Base-by-base conservation (phyloP, 2,113 vertebrate species). In the Xiphophorus couchianus region DNA sequence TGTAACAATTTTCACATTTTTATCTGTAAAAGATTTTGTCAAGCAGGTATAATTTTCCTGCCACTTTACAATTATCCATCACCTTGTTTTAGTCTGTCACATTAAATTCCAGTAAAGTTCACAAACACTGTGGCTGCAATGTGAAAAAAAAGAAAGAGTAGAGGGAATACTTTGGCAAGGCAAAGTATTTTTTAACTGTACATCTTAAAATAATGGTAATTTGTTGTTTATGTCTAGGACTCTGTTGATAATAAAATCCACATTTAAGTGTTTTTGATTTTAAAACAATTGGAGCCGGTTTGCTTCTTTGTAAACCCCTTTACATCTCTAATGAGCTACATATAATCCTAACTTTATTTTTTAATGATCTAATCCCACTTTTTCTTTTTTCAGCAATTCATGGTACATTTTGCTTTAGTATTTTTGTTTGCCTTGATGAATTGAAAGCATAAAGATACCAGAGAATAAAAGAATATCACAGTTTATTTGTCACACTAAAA, bases 401-500 rank as follows among this genome's bases (percentile, higher is more conserved):
- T 63, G 39, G 48, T 22, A 51, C 19, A 19, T 51, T 51, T 51
- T 51, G 19, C 6, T 48, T 29, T 17, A 15, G 29, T 27, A 67
- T 28, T n/a, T 51, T 68, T 22, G 31, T 69, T 19, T 11, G 7
- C 3, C 30, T 17, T 66, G 22, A 37, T n/a, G 22, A 11, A 60
- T 42, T 10, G 67, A 42, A 10, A 73, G 27, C 22, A 44, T 10
- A 13, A 9, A 68, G 10, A 5, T 66, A 67, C 1, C 35, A 86
- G 3, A 74, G 2, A 70, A 69, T 81, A 80, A 66, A 84, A 90
- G 64, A 89, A 87, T 86, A 83, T 19, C 25, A 63, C 37, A 8
- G 22, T 90, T 90, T 90, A 89, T 86, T 90, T 14, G 67, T 54
- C 65, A 85, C 64, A 73, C 58, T 62, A 19, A 84, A 69, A 80